These are phyloP conservation scores for Sinocyclocheilus grahami DNA, from an alignment of 2,113 vertebrate species.

Conservation along the genomic window DNA sequence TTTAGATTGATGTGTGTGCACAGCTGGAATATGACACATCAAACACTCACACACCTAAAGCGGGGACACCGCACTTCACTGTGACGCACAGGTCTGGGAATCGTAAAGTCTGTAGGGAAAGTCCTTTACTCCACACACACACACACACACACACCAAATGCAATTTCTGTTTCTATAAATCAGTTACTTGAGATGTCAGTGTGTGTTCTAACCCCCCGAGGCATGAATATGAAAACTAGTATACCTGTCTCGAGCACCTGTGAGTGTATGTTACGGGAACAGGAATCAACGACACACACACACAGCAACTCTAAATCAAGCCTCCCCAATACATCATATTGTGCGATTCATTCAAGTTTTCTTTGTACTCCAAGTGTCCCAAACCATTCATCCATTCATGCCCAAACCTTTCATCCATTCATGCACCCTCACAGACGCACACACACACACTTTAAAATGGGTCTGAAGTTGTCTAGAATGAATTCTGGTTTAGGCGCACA, in stretches of 20 bases:
- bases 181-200: slow-evolving; percentile 29
- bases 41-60: slow-evolving; percentile 27
- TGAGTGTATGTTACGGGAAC: slow-evolving; percentile 61
- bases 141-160: slow-evolving; percentile 3
- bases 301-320: not conserved
- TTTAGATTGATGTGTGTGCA: slow-evolving; percentile 54
- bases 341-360: not conserved
- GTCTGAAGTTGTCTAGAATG: no score
- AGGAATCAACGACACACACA: not conserved
- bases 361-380: not conserved
- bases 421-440: not conserved
- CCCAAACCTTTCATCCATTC: not conserved
- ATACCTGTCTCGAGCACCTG: slow-evolving; percentile 52
- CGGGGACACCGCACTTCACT: slow-evolving; percentile 12
- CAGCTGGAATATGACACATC: no score
- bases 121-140: slow-evolving; percentile 24
- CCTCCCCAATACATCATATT: slow-evolving; percentile 9
- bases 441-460: no score
- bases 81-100: slow-evolving; percentile 52
- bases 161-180: slow-evolving; percentile 18
- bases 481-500: no score
- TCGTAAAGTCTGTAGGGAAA: slow-evolving; percentile 33
- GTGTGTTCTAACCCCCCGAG: not conserved
- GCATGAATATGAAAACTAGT: not conserved
- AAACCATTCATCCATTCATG: not conserved